A percentile compares a stretch with the other conserved stretches of the same genome.
Evolutionary conservation across 2,797 vertebrate species (phyloP).

Genomic region (Telmatherina bonti): DNA sequence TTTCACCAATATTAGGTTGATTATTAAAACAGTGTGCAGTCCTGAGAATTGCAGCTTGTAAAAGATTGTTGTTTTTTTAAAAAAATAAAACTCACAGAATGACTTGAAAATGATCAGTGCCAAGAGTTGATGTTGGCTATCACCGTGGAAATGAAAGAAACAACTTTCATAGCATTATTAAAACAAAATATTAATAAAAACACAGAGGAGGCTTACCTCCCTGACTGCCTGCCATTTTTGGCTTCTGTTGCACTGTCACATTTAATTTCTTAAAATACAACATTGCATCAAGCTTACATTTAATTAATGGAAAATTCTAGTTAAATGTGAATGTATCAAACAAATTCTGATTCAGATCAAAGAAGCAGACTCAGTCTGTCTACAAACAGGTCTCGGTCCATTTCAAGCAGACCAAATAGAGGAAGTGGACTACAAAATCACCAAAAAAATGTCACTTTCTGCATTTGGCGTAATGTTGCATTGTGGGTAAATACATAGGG

Average conservation of each 20-base stretch:
- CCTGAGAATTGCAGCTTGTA: conserved; percentile 70
- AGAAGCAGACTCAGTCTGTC: too few species aligned
- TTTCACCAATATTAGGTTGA: conserved; percentile 69
- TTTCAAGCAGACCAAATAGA: too few species aligned
- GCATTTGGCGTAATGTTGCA: too few species aligned
- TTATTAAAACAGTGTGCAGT: conserved; percentile 77
- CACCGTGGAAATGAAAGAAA: conserved; percentile 75
- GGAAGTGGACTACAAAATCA: too few species aligned
- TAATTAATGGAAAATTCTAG: background rate
- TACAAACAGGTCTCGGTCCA: too few species aligned
- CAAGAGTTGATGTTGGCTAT: conserved; percentile 74
- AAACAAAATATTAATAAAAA: conserved; percentile 12
- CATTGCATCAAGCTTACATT: background rate
- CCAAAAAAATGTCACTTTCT: background rate
- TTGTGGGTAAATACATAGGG: too few species aligned
- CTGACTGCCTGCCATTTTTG: conserved; percentile 3
- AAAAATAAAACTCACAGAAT: conserved; percentile 58
- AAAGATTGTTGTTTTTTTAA: too few species aligned
- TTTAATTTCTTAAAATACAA: background rate
- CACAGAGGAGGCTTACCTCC: conserved; percentile 59
- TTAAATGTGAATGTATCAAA: too few species aligned
- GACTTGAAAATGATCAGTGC: conserved; percentile 60
- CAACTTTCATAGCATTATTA: conserved; percentile 62
- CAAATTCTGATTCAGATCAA: too few species aligned
- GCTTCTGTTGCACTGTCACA: background rate